Base-by-base conservation (phyloP, 2,888 invertebrate species). In the Steromphala cineraria region DNA sequence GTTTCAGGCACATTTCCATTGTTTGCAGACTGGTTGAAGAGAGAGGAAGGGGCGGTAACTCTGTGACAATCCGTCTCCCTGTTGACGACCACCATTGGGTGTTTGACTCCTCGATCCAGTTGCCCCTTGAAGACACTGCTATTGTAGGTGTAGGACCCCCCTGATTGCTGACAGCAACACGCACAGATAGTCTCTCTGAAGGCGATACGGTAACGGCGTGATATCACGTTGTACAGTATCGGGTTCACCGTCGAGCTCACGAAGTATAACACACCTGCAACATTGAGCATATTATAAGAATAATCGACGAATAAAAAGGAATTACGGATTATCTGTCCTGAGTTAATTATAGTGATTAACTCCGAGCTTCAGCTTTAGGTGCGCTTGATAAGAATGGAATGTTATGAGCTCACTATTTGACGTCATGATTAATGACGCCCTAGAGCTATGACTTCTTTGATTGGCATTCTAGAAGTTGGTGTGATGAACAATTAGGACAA, bases 201-300 rank as follows among this genome's bases (percentile, higher is more conserved):
- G 74, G 98, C 98, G 86, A 96, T 96, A 40, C 98, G 95, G 93
- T 98, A 98, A 93, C 98, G 97, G 93, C 97, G 96, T 10, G 98
- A 98, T 97, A 98, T 97, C 78, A 98, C 96, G 94, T 98, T 97
- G 94, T 98, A 98, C 55, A 98, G 95, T 85, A 98, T 95, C 0
- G 98, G 98, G 94, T 98, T 98, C 91, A 98, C 96, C 88, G 97
- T 97, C 8, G 98, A 97, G 10, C 98, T 98, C 89, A 98, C 94
- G 94, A 97, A 98, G 94, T 98, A 98, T 83, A 98, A 95, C 0
- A 98, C 95, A 0, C 98, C 98, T 91, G 89, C 36, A 89, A 88
- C 17, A 24, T 17, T 5, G 10, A 46, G 13, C 13, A 10, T 46
- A 46, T 1, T 10, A 46, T 46, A 5, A 46, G 13, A n/a, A n/a